These are phyloP conservation scores for Tetramorium simillimum DNA, from an alignment of 1,140 invertebrate genomes.

Conservation along the genomic window DNA sequence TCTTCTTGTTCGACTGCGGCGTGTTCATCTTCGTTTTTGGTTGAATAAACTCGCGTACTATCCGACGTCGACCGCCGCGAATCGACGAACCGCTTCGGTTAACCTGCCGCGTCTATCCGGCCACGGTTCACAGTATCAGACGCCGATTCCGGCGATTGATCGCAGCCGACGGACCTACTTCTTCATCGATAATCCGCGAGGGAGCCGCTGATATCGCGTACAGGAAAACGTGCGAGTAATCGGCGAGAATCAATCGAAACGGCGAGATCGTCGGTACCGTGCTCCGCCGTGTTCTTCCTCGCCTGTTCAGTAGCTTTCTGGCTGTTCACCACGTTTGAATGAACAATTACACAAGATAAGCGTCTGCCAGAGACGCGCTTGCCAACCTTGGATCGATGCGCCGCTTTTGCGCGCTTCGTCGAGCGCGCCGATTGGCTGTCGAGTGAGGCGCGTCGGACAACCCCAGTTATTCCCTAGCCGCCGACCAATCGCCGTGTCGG, in stretches of 20 bases:
- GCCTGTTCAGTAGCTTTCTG: not conserved
- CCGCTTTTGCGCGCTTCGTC: not conserved
- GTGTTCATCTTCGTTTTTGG: constrained; percentile 76
- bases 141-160: not conserved
- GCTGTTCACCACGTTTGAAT: not conserved
- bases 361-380: not conserved
- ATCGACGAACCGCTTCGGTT: not conserved
- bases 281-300: not conserved
- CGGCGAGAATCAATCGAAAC: too few species aligned
- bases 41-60: constrained; percentile 1
- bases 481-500: not conserved
- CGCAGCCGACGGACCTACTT: not conserved
- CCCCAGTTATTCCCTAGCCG: not conserved
- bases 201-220: not conserved
- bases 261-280: too few species aligned
- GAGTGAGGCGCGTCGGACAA: not conserved
- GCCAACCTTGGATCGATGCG: not conserved
- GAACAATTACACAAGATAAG: not conserved
- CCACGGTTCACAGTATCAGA: too few species aligned
- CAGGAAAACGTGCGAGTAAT: too few species aligned
- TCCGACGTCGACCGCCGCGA: not conserved
- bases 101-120: not conserved
- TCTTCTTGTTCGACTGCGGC: constrained; percentile 82
- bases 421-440: not conserved
- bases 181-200: not conserved